Conservation (phyloP, 2,113 vertebrate species). For the Sitta europaea region DNA sequence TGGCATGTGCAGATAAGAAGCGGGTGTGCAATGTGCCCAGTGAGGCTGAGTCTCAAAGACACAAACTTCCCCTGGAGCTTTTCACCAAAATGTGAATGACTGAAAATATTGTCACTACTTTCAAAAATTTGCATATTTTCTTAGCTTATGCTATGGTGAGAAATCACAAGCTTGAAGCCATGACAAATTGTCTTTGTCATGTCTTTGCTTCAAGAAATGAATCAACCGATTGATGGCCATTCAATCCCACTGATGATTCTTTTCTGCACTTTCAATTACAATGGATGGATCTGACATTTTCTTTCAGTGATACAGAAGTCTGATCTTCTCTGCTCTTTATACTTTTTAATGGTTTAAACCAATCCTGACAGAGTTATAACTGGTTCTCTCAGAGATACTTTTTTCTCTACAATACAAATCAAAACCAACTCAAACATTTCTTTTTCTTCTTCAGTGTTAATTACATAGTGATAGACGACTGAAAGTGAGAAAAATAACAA, state of each 20-base stretch:
- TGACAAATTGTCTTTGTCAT: background rate
- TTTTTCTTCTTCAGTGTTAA: background rate
- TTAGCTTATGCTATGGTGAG: background rate
- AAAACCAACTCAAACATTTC: background rate
- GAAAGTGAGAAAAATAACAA: background rate
- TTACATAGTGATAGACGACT: background rate
- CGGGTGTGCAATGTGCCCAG: background rate
- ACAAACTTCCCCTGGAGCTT: background rate
- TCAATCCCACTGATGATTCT: background rate
- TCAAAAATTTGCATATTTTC: background rate
- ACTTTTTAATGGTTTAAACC: background rate
- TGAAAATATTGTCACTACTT: background rate
- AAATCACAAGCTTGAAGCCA: background rate
- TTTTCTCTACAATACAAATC: background rate
- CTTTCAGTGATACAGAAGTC: background rate
- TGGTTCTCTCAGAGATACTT: background rate
- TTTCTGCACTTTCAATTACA: background rate
- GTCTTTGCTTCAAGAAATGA: background rate
- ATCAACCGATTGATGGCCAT: accelerated
- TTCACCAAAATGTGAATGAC: background rate
- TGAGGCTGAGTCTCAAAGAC: background rate
- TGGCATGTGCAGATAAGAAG: background rate
- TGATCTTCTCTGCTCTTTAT: background rate
- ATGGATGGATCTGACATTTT: background rate
- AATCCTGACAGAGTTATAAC: background rate